phyloP scores from a whole-genome alignment of 1,140 invertebrate species.

The Heterodera schachtii region DNA sequence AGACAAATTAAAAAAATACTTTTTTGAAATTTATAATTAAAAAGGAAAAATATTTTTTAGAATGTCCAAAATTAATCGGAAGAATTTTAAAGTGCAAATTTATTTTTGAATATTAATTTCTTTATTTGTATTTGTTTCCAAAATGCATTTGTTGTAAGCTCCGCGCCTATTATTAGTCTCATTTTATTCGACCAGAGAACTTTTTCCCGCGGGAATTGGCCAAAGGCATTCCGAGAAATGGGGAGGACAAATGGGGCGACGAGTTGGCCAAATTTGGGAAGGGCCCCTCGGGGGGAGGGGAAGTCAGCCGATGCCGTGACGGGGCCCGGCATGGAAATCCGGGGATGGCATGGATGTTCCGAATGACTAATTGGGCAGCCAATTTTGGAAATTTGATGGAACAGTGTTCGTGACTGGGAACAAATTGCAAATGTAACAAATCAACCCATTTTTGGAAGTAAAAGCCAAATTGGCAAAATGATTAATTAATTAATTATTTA shows the following conservation, averaged over 20 bases:
- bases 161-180: neutral
- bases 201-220: neutral
- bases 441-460: too few relatives aligned
- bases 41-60: too few relatives aligned
- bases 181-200: neutral
- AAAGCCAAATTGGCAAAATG: too few relatives aligned
- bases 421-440: too few relatives aligned
- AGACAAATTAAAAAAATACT: too few relatives aligned
- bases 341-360: neutral
- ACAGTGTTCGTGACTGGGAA: too few relatives aligned
- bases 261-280: neutral
- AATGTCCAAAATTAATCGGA: too few relatives aligned
- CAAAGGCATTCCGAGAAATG: neutral
- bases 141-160: neutral
- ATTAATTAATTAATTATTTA: too few relatives aligned
- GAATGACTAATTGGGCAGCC: neutral
- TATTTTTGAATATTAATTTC: too few relatives aligned
- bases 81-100: too few relatives aligned
- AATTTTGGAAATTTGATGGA: neutral
- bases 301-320: neutral
- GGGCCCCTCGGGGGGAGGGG: neutral
- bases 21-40: too few relatives aligned
- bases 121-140: neutral
- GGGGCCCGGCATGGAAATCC: neutral
- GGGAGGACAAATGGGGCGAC: neutral